phyloP scores from a whole-genome alignment of 2,113 vertebrate species.

The Tragulus kanchil region DNA sequence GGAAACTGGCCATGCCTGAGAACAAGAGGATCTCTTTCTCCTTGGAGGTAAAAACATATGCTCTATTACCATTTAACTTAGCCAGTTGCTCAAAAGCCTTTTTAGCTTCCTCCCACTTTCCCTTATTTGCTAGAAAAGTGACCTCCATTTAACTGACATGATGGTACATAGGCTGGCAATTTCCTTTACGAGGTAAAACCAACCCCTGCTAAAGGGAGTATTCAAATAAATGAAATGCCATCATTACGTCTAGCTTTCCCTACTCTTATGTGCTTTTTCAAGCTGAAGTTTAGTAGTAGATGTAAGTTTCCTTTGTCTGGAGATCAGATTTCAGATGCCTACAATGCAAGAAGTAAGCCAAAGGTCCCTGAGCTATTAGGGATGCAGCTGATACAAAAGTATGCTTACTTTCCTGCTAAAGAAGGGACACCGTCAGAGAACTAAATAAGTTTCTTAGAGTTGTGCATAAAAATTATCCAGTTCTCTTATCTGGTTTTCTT shows the following conservation, averaged over 20 bases:
- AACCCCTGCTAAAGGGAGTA: neutral
- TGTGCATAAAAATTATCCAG: neutral
- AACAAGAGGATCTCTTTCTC: neutral
- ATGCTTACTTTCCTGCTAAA: neutral
- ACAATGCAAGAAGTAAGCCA: neutral
- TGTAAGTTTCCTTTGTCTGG: neutral
- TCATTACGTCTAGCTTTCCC: neutral
- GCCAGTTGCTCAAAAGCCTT: neutral
- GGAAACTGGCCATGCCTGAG: neutral
- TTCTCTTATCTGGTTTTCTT: neutral
- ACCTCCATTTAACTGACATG: neutral
- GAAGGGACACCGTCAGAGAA: neutral
- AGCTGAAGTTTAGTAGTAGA: neutral
- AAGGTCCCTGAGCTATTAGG: neutral
- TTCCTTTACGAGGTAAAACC: slow-evolving; percentile 7
- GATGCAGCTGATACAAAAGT: neutral
- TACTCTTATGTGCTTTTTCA: neutral
- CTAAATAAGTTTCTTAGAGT: neutral
- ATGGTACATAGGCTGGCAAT: neutral
- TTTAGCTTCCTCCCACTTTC: neutral
- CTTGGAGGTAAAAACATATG: neutral
- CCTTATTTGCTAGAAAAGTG: neutral
- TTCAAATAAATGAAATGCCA: neutral
- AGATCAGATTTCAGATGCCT: neutral
- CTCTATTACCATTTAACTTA: neutral